These are phyloP conservation scores for Gymnothorax javanicus DNA, from an alignment of 2,797 vertebrate species.

Conservation along the genomic window DNA sequence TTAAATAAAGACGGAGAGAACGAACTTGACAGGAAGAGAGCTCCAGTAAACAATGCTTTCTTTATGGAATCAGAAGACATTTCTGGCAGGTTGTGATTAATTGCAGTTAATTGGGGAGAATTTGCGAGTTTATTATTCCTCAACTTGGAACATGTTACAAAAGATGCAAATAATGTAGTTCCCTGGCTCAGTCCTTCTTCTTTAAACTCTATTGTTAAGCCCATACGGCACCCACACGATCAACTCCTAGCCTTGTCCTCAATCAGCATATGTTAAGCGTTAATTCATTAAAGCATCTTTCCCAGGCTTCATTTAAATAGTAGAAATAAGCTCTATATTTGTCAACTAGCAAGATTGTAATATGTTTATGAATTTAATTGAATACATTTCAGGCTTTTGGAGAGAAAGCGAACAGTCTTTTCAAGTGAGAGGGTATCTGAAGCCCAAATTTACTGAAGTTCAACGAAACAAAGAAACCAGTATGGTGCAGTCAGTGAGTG, in stretches of 20 bases:
- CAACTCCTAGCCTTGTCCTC: constrained; percentile 65
- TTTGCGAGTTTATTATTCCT: constrained; percentile 20
- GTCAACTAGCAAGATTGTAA: constrained; percentile 68
- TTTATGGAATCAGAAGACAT: constrained; percentile 49
- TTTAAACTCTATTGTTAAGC: constrained; percentile 29
- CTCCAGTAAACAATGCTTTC: constrained; percentile 54
- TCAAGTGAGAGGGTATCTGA: constrained; percentile 68
- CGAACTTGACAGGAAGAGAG: constrained; percentile 13
- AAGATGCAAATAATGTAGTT: neutral
- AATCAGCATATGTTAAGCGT: constrained; percentile 72
- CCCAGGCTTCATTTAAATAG: constrained; percentile 78
- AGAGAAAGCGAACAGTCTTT: constrained; percentile 67
- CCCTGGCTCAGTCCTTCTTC: neutral
- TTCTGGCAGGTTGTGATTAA: constrained; percentile 55
- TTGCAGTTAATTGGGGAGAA: constrained; percentile 57
- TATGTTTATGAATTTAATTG: constrained; percentile 76
- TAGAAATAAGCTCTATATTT: constrained; percentile 79
- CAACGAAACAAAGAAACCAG: neutral
- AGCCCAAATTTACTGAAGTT: constrained; percentile 67
- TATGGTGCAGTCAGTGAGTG: too few species aligned
- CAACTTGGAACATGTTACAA: neutral
- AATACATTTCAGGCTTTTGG: constrained; percentile 74
- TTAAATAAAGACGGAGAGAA: constrained; percentile 6
- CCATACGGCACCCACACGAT: constrained; percentile 48
- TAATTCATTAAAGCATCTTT: constrained; percentile 62